Evolutionary conservation across 1,140 invertebrate species (phyloP), one percentile per base, ranked within the genome.

Genomic region (Brachionus angularis): DNA sequence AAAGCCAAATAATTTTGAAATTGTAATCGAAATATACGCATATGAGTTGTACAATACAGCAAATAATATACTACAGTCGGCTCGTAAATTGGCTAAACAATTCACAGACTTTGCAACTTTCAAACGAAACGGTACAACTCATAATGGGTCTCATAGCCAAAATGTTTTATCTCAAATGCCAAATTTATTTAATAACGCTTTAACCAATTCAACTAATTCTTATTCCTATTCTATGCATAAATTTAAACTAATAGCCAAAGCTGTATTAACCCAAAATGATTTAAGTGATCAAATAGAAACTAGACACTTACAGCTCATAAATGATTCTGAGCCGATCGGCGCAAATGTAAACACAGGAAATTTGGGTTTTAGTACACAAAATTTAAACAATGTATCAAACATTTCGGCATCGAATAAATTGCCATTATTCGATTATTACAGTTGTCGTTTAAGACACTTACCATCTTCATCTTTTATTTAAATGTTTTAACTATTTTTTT

Each of bases 101-200:
- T 58, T 58, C 33, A 58, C 53, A 12, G 53, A 58, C 27, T 58
- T 58, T 58, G 53, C 53, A 8, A 58, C 33, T 14, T 58, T 58
- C 39, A 58, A 58, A 14, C 18, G 33, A 58, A 5, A 58, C 27
- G 27, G 18, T 23, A 29, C 53, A 18, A 58, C 36, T 1, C 53
- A 58, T 12, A 39, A 27, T 29, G 33, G 33, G 39, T 14, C 33
- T 1, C n/a, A n/a, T n/a, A 58, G 39, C 10, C 53, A 58, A 36
- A 58, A 58, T 58, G 53, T 58, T 25, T 58, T 58, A 23, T 23
- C 33, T 23, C 53, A 58, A 58, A 58, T 58, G 53, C 53, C 53
- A 5, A 25, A 58, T 58, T 58, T 58, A 23, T 58, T 58, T 12
- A 58, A 58, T 23, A 58, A 58, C 5, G 53, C 53, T 39, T 27